A percentile compares a stretch with the other conserved stretches of the same genome.
Evolutionary conservation across 2,113 vertebrate genomes (phyloP).

Genomic region (Malurus cyaneus): DNA sequence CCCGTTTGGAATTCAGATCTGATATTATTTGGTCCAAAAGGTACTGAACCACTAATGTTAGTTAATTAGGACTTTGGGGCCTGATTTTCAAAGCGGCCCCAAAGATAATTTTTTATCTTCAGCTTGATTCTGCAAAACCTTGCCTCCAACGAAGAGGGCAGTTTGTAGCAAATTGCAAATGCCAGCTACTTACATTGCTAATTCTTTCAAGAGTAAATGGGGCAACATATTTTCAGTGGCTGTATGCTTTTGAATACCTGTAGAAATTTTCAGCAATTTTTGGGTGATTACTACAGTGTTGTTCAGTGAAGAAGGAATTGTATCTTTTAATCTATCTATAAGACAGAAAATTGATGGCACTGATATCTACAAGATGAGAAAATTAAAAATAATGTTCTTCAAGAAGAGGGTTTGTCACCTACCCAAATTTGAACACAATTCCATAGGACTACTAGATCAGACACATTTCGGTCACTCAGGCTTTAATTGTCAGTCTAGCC

Average conservation of each 20-base stretch:
- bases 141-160: not conserved
- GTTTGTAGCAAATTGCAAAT: not conserved
- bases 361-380: not conserved
- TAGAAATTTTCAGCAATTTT: not conserved
- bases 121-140: not conserved
- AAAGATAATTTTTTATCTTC: slow-evolving; percentile 40
- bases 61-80: slow-evolving; percentile 64
- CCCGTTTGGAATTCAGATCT: slow-evolving; percentile 48
- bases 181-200: not conserved
- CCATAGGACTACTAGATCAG: not conserved
- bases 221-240: not conserved
- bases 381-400: not conserved
- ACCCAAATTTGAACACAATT: not conserved
- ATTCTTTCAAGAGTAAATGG: not conserved
- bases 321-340: not conserved
- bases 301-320: not conserved
- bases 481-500: not conserved
- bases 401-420: not conserved
- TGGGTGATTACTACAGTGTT: not conserved
- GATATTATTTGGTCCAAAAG: slow-evolving; percentile 16
- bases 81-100: not conserved
- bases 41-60: not conserved
- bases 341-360: not conserved
- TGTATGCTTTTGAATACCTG: not conserved
- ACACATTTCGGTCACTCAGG: not conserved